Evolutionary conservation across 1,140 invertebrate genomes (phyloP).

Genomic region (Drosophila grimshawi): DNA sequence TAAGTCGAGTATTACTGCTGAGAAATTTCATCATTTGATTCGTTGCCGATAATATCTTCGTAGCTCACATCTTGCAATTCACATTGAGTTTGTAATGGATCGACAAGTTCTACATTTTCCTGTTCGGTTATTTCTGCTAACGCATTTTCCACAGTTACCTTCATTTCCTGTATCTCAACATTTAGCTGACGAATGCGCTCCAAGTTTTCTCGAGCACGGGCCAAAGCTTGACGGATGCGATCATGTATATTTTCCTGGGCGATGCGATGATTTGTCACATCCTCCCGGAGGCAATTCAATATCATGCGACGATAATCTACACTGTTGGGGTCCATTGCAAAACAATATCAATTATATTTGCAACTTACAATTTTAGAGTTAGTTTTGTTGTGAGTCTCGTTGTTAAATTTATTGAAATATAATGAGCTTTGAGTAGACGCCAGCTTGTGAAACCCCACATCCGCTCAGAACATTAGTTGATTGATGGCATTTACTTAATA

Average conservation of each 20-base stretch:
- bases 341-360: constrained; percentile 9
- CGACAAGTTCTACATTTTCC: no score
- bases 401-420: neutral
- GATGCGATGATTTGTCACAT: constrained; percentile 41
- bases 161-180: constrained; percentile 39
- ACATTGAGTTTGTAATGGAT: no score
- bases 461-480: constrained; percentile 32
- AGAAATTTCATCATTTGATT: neutral
- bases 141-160: constrained; percentile 21
- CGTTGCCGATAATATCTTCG: neutral
- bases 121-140: neutral
- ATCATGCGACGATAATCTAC: constrained; percentile 24
- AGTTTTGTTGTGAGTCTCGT: neutral
- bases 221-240: constrained; percentile 40
- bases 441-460: constrained; percentile 16
- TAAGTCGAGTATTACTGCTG: neutral
- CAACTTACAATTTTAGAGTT: neutral
- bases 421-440: constrained; percentile 17
- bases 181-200: constrained; percentile 21
- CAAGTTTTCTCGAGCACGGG: constrained; percentile 25
- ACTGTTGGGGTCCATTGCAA: constrained; percentile 36
- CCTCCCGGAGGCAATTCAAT: constrained; percentile 52
- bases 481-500: constrained; percentile 51
- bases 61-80: neutral
- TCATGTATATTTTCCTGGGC: constrained; percentile 38